Evolutionary conservation across 2,888 invertebrate genomes (phyloP), one percentile per base, ranked within the genome.

Genomic region (Halictus quadricinctus): DNA sequence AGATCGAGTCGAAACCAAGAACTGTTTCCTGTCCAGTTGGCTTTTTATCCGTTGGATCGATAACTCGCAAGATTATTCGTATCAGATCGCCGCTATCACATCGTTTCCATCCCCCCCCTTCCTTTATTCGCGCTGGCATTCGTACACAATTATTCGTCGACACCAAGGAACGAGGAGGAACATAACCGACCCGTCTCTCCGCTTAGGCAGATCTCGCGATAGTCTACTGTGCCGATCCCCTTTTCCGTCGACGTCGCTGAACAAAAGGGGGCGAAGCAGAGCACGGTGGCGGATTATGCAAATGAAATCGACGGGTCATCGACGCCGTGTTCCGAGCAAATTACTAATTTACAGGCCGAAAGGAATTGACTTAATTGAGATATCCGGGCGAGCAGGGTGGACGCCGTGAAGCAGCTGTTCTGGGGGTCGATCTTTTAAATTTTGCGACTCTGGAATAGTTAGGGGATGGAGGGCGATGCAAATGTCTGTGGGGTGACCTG

Each of bases 251-350:
- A 43, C n/a, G 46, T 54, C 54, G 18, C 43, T 15, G 6, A 54
- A 60, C 10, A 69, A 72, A 81, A 85, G 75, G 79, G 36, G 36
- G 25, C 29, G 64, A 81, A 69, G 41, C 13, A 41, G 64, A 25
- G 66, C 64, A 50, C 77, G 18, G 18, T n/a, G 69, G 72, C 70
- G 58, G 81, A 83, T 89, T 89, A 89, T 85, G 90, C 82, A 86
- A 90, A 88, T 64, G 87, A 83, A 25, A 83, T 77, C 50, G 76
- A 18, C 64, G 36, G 66, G n/a, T 18, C 69, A 72, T 60, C 66
- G 46, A 29, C 70, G 75, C 48, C 69, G 74, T 60, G 58, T 72
- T 69, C 36, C 76, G 69, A 70, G 74, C 76, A 84, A 88, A 86
- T 90, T 85, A 85, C 76, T 83, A 87, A 81, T 88, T 90, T 77